phyloP scores from a whole-genome alignment of 2,797 vertebrate genomes.

The Thalassophryne amazonica region DNA sequence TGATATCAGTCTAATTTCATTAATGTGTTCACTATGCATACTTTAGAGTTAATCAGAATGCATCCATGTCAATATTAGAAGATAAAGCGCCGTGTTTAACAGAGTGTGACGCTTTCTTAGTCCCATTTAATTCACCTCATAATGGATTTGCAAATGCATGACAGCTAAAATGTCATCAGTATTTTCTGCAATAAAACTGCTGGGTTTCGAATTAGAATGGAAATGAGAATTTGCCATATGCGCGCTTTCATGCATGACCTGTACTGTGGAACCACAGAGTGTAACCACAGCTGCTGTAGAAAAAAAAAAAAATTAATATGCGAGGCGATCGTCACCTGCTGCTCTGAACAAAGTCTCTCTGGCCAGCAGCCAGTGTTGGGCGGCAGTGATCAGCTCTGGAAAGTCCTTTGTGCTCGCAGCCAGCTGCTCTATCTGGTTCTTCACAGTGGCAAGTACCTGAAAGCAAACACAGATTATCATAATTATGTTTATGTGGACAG shows the following conservation, averaged over 20 bases:
- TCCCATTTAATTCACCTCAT: background rate
- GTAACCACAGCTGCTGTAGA: background rate
- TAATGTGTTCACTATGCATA: background rate
- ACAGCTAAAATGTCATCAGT: no score
- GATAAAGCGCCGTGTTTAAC: background rate
- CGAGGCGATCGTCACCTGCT: constrained; percentile 49
- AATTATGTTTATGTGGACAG: background rate
- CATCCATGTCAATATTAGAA: background rate
- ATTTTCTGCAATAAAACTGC: no score
- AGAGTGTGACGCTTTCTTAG: background rate
- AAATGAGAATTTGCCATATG: background rate
- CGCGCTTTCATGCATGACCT: background rate
- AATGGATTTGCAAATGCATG: background rate
- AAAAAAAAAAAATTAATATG: background rate
- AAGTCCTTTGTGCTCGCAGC: constrained; percentile 85
- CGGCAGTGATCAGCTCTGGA: constrained; percentile 84
- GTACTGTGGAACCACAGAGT: background rate
- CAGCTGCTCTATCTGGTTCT: constrained; percentile 93
- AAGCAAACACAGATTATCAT: background rate
- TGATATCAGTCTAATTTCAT: background rate
- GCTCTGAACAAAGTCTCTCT: constrained; percentile 75
- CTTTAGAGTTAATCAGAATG: background rate
- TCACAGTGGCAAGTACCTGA: constrained; percentile 94
- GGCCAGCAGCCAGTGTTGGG: constrained; percentile 91
- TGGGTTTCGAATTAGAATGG: background rate